A percentile compares a stretch with the other conserved stretches of the same genome.
Conservation (phyloP, 2,888 invertebrate species). For the Nomada hirtipes region DNA sequence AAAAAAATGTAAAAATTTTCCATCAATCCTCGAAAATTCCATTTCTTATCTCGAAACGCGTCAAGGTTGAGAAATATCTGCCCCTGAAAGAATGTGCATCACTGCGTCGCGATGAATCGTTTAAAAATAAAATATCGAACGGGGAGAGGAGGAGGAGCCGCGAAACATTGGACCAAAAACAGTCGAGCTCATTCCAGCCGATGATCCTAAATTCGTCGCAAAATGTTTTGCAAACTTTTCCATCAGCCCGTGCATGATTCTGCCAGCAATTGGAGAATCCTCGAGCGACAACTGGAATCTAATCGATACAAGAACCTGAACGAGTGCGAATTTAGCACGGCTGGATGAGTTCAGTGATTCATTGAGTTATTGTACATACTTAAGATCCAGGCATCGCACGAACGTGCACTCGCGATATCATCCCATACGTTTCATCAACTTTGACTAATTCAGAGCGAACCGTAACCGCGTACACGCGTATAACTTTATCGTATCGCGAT, state of each 20-base stretch:
- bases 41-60: background rate
- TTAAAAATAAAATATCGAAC: background rate
- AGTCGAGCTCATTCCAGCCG: background rate
- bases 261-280: slow-evolving; percentile 26
- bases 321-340: slow-evolving; percentile 14
- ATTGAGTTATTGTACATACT: slow-evolving; percentile 1
- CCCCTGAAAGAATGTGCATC: background rate
- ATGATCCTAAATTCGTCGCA: no score
- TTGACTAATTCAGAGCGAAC: background rate
- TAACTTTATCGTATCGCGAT: slow-evolving; percentile 7
- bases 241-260: background rate
- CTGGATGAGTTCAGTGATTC: slow-evolving; percentile 37
- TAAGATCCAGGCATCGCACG: background rate
- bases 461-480: background rate
- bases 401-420: background rate
- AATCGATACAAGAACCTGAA: slow-evolving; percentile 37
- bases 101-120: background rate
- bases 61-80: background rate
- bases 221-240: slow-evolving; percentile 13
- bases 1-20: background rate
- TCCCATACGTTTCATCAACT: background rate
- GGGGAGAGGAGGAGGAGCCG: background rate
- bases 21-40: background rate
- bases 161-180: background rate
- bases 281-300: slow-evolving; percentile 21